A percentile compares a stretch with the other conserved stretches of the same genome.
These are phyloP conservation scores for Synaphobranchus kaupii DNA, from an alignment of 2,797 vertebrate species.

Conservation along the genomic window DNA sequence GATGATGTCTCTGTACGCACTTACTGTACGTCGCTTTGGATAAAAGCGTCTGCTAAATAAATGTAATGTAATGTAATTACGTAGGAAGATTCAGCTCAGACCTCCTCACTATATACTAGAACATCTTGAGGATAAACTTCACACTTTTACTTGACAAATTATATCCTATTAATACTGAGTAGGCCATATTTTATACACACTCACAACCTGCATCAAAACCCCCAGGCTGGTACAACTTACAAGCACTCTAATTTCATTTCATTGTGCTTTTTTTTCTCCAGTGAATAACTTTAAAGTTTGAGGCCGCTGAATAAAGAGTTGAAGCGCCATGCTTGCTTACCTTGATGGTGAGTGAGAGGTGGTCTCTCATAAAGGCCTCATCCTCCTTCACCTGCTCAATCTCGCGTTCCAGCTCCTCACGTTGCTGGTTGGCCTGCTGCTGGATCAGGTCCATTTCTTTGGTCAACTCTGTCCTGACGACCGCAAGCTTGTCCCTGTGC, in stretches of 20 bases:
- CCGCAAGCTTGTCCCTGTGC: conserved; percentile 80
- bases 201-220: neutral
- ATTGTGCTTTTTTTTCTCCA: neutral
- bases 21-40: too few relatives aligned
- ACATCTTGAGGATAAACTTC: conserved; percentile 4
- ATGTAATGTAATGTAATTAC: too few relatives aligned
- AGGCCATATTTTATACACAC: neutral
- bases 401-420: conserved; percentile 83
- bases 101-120: neutral
- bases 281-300: neutral
- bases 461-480: conserved; percentile 77
- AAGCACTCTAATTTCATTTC: neutral
- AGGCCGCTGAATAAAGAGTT: neutral
- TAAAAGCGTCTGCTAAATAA: too few relatives aligned
- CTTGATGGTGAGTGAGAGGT: conserved; percentile 86
- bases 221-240: neutral
- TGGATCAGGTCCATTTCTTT: conserved; percentile 87
- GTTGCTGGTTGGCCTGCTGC: conserved; percentile 83
- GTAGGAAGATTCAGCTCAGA: conserved; percentile 28
- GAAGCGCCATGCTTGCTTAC: conserved; percentile 60
- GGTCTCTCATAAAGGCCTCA: conserved; percentile 84
- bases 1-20: too few relatives aligned
- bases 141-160: neutral
- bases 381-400: conserved; percentile 82
- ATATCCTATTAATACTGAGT: neutral